Percentiles rank a stretch among this genome's conserved stretches.
Evolutionary conservation across 1,140 invertebrate species (phyloP).

Genomic region (Tenebrio molitor): DNA sequence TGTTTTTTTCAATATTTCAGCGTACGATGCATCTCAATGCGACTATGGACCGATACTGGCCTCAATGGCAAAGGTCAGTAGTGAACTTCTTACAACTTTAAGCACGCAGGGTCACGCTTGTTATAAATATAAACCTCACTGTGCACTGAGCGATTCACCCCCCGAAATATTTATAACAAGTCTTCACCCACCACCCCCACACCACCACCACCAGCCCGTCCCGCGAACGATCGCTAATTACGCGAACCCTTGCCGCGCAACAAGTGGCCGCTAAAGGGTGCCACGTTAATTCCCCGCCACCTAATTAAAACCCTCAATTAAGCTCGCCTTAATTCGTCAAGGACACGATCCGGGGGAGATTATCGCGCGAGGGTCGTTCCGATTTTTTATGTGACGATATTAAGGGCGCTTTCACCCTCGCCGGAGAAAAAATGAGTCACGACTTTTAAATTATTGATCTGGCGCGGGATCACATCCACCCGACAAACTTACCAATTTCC

Average conservation of each 20-base stretch:
- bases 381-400: slow-evolving; percentile 65
- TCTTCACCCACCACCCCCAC: slow-evolving; percentile 2
- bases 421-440: slow-evolving; percentile 64
- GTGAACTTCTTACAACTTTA: slow-evolving; percentile 56
- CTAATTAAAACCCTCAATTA: slow-evolving; percentile 39
- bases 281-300: slow-evolving; percentile 21
- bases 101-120: slow-evolving; percentile 56
- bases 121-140: slow-evolving; percentile 39
- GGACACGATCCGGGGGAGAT: not conserved
- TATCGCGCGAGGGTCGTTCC: slow-evolving; percentile 53
- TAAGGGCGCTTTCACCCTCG: slow-evolving; percentile 52
- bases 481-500: slow-evolving; percentile 50
- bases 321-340: slow-evolving; percentile 21
- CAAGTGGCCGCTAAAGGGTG: slow-evolving; percentile 17
- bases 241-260: slow-evolving; percentile 8
- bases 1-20: slow-evolving; percentile 66
- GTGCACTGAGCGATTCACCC: too few species aligned
- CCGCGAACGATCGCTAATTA: slow-evolving; percentile 20
- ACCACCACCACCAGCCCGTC: too few species aligned
- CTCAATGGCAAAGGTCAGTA: slow-evolving; percentile 67
- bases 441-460: slow-evolving; percentile 59
- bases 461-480: slow-evolving; percentile 43
- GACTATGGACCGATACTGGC: slow-evolving; percentile 67
- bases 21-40: slow-evolving; percentile 65
- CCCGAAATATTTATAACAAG: slow-evolving; percentile 47